Evolutionary conservation across 2,888 invertebrate genomes (phyloP).

Genomic region (Oscheius sp.): DNA sequence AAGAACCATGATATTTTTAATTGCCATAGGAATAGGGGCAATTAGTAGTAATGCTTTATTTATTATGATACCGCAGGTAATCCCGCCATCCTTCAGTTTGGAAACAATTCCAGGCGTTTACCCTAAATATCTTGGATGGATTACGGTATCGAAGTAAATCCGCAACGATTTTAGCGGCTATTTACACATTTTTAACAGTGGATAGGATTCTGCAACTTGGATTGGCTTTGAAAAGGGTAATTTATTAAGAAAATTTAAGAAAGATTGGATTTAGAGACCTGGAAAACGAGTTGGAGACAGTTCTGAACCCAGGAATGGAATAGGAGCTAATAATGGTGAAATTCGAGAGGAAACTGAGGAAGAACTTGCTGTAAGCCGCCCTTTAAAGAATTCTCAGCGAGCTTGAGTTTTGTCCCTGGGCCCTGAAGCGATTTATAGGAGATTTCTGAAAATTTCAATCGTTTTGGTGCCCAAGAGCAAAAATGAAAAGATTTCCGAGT

Average conservation of each 20-base stretch:
- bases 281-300: slow-evolving; percentile 50
- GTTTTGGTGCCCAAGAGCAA: too few species aligned
- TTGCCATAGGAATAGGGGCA: slow-evolving; percentile 70
- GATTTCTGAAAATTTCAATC: too few species aligned
- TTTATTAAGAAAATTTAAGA: not conserved
- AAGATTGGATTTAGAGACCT: slow-evolving; percentile 35
- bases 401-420: too few species aligned
- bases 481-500: too few species aligned
- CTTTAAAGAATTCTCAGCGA: too few species aligned
- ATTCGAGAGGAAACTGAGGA: too few species aligned
- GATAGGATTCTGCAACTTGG: slow-evolving; percentile 65
- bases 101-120: slow-evolving; percentile 57
- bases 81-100: too few species aligned
- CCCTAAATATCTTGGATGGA: slow-evolving; percentile 57
- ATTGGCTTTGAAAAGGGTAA: slow-evolving; percentile 60
- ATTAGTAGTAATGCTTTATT: slow-evolving; percentile 67
- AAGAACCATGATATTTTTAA: slow-evolving; percentile 67
- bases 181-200: slow-evolving; percentile 67
- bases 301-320: too few species aligned
- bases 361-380: too few species aligned
- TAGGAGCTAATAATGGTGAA: too few species aligned
- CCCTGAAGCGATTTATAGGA: too few species aligned
- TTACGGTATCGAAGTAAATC: slow-evolving; percentile 64
- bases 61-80: slow-evolving; percentile 67
- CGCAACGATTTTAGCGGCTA: slow-evolving; percentile 62